A percentile compares a stretch with the other conserved stretches of the same genome.
phyloP scores from a whole-genome alignment of 2,113 vertebrate species.

The Psettodes erumei region DNA sequence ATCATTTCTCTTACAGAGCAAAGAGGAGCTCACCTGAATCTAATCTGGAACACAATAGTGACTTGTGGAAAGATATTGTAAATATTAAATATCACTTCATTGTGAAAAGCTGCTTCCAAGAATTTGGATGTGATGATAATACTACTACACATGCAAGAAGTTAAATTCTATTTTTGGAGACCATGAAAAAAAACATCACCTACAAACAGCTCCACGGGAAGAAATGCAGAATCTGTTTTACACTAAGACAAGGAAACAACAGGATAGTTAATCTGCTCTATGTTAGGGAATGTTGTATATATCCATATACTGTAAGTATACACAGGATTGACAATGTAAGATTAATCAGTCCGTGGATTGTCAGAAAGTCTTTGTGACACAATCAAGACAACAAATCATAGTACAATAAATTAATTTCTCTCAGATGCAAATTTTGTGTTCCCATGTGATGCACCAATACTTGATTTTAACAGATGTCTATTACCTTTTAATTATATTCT shows the following conservation, averaged over 20 bases:
- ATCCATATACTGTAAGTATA: slow-evolving; percentile 29
- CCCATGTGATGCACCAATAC: not conserved
- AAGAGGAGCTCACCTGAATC: not conserved
- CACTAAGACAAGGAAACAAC: not conserved
- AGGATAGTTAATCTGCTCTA: slow-evolving; percentile 9
- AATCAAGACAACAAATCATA: slow-evolving; percentile 6
- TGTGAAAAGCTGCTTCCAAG: slow-evolving; percentile 20
- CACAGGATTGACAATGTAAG: slow-evolving; percentile 11
- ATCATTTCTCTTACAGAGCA: slow-evolving; percentile 7
- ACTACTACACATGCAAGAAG: not conserved
- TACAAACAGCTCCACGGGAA: slow-evolving; percentile 7
- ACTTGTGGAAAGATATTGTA: slow-evolving; percentile 1
- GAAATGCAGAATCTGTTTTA: not conserved
- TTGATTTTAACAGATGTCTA: slow-evolving; percentile 23
- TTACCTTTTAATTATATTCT: slow-evolving; percentile 18
- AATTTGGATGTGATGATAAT: not conserved
- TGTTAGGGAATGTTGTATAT: slow-evolving; percentile 25
- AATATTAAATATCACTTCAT: slow-evolving; percentile 17
- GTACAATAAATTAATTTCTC: slow-evolving; percentile 3
- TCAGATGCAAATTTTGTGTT: slow-evolving; percentile 17
- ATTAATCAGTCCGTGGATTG: not conserved
- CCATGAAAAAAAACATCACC: not conserved
- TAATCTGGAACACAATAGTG: slow-evolving; percentile 1
- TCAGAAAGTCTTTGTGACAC: slow-evolving; percentile 18
- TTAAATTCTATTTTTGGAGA: slow-evolving; percentile 34